phyloP scores from a whole-genome alignment of 2,797 vertebrate genomes.

The Zalophus californianus region DNA sequence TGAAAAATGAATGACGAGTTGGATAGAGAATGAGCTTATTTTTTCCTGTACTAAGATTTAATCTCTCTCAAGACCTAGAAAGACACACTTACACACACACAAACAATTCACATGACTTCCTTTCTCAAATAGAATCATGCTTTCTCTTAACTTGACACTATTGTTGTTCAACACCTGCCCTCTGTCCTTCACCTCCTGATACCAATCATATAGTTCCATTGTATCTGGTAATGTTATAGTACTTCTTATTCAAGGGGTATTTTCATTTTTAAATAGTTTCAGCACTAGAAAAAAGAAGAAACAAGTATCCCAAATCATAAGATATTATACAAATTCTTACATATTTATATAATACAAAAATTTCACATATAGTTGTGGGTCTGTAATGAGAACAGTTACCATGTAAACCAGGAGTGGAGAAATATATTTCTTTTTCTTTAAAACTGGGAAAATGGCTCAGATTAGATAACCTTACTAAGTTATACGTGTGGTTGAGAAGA shows the following conservation, averaged over 20 bases:
- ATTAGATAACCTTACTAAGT: not conserved
- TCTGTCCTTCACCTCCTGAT: not conserved
- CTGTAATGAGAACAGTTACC: not conserved
- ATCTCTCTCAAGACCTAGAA: not conserved
- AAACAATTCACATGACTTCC: not conserved
- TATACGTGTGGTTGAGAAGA: not conserved
- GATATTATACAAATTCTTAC: not conserved
- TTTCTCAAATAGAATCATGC: not conserved
- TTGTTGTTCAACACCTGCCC: not conserved
- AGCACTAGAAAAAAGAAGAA: not conserved
- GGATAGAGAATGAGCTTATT: not conserved
- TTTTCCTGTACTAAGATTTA: not conserved
- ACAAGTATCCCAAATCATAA: not conserved
- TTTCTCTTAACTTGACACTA: not conserved
- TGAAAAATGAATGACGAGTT: conserved; percentile 14
- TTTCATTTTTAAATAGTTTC: conserved; percentile 16
- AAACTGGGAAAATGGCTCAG: not conserved
- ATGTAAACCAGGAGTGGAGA: not conserved
- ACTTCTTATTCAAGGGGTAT: not conserved
- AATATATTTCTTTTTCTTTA: not conserved
- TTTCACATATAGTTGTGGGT: not conserved
- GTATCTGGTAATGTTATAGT: not conserved
- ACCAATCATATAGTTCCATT: not conserved
- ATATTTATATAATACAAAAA: not conserved
- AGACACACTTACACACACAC: not conserved